A percentile compares a stretch with the other conserved stretches of the same genome.
These are phyloP conservation scores for Clunio marinus DNA, from an alignment of 2,888 invertebrate genomes.

Conservation along the genomic window DNA sequence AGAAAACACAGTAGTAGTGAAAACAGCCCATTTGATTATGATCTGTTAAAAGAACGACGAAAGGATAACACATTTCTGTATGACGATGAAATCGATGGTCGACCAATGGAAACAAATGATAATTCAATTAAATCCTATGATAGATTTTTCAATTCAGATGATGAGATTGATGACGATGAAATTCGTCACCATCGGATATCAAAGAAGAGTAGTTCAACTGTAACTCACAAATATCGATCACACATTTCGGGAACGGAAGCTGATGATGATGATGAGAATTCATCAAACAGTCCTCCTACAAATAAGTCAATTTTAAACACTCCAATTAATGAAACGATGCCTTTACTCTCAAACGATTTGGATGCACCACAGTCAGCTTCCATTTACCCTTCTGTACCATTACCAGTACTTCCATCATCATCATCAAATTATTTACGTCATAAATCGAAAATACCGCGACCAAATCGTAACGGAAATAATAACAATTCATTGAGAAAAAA, in stretches of 20 bases:
- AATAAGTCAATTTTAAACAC: constrained; percentile 42
- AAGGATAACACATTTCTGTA: constrained; percentile 28
- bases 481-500: constrained; percentile 17
- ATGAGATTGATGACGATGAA: constrained; percentile 36
- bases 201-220: constrained; percentile 5
- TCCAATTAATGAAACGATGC: constrained; percentile 42
- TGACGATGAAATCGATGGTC: constrained; percentile 9
- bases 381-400: constrained; percentile 6
- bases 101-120: not conserved
- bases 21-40: constrained; percentile 37
- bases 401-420: constrained; percentile 21
- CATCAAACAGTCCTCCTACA: constrained; percentile 42
- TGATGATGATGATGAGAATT: constrained; percentile 40
- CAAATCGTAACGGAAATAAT: not conserved
- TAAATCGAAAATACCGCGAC: constrained; percentile 32
- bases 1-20: constrained; percentile 37
- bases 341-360: constrained; percentile 36
- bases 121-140: constrained; percentile 35
- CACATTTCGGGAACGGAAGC: constrained; percentile 36
- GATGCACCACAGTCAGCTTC: constrained; percentile 7
- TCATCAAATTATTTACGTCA: not conserved
- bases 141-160: constrained; percentile 35
- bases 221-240: constrained; percentile 25
- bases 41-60: constrained; percentile 28
- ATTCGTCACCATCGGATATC: not conserved